These are phyloP conservation scores for Drosophila rhopaloa DNA, from an alignment of 1,140 invertebrate genomes.

Conservation along the genomic window DNA sequence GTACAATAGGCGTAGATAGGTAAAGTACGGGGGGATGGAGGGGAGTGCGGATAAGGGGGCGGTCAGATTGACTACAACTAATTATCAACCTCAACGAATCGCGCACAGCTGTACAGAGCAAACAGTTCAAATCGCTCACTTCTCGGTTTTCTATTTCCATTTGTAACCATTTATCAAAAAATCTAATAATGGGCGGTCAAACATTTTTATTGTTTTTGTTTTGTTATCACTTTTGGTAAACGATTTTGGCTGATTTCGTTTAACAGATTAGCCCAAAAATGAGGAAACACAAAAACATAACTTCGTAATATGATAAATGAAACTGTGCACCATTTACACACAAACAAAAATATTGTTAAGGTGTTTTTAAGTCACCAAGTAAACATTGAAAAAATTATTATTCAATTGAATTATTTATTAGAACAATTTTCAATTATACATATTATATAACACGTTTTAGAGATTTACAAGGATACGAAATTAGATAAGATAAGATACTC, in stretches of 20 bases:
- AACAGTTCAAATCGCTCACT: constrained; percentile 26
- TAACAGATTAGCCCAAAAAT: constrained; percentile 35
- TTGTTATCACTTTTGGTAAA: constrained; percentile 45
- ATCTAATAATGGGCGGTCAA: constrained; percentile 39
- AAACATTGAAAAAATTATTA: no score
- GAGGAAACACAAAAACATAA: constrained; percentile 9
- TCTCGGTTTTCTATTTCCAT: constrained; percentile 36
- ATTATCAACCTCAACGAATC: constrained; percentile 71
- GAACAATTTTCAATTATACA: background rate
- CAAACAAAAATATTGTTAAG: background rate
- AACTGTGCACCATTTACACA: background rate
- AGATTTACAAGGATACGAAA: no score
- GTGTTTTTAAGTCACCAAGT: background rate
- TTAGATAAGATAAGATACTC: no score
- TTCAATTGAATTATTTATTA: no score
- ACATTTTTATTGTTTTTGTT: constrained; percentile 42
- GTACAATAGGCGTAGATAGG: constrained; percentile 60
- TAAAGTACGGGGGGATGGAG: constrained; percentile 13
- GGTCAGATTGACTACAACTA: constrained; percentile 49
- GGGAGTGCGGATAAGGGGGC: background rate
- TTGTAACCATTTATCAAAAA: constrained; percentile 36
- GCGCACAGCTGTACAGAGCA: constrained; percentile 60
- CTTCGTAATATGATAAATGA: background rate
- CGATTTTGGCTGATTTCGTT: constrained; percentile 25
- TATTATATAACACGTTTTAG: background rate